phyloP scores from a whole-genome alignment of 2,113 vertebrate genomes.

The Nannobrachium achirus region DNA sequence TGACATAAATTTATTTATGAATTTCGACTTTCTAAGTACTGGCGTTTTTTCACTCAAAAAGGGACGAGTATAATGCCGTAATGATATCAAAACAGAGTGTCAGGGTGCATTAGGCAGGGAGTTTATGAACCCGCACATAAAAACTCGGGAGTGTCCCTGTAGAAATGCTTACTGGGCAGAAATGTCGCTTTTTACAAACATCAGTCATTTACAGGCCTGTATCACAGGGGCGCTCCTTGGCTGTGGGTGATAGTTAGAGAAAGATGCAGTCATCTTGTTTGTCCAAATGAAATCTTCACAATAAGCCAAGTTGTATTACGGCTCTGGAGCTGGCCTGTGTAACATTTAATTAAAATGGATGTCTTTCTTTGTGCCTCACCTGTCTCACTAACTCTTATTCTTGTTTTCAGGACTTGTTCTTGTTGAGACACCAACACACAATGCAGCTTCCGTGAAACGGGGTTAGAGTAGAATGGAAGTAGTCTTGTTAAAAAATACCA shows the following conservation, averaged over 20 bases:
- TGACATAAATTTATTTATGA: constrained; percentile 99
- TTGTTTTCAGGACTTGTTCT: constrained; percentile 73
- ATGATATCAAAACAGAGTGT: constrained; percentile 99
- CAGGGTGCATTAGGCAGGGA: constrained; percentile 96
- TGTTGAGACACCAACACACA: constrained; percentile 73
- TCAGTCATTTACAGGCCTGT: constrained; percentile 81
- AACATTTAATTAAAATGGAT: constrained; percentile 81
- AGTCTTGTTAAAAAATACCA: constrained; percentile 47
- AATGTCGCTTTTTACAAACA: constrained; percentile 91
- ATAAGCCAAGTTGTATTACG: constrained; percentile 75
- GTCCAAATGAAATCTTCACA: constrained; percentile 76
- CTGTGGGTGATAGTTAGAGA: constrained; percentile 78
- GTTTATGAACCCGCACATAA: constrained; percentile 96
- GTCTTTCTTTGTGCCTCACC: constrained; percentile 76
- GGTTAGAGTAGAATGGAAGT: too few relatives aligned
- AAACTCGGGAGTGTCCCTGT: constrained; percentile 86
- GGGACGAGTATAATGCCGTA: constrained; percentile 98
- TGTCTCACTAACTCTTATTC: constrained; percentile 71
- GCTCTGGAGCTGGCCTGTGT: constrained; percentile 69
- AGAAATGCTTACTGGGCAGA: constrained; percentile 98
- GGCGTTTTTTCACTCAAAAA: constrained; percentile 99
- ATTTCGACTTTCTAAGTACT: constrained; percentile 99
- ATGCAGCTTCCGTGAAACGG: constrained; percentile 66
- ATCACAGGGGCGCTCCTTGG: constrained; percentile 55
- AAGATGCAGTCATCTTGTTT: constrained; percentile 82